Base-by-base conservation (phyloP, 2,797 vertebrate genomes). In the Catharus ustulatus region DNA sequence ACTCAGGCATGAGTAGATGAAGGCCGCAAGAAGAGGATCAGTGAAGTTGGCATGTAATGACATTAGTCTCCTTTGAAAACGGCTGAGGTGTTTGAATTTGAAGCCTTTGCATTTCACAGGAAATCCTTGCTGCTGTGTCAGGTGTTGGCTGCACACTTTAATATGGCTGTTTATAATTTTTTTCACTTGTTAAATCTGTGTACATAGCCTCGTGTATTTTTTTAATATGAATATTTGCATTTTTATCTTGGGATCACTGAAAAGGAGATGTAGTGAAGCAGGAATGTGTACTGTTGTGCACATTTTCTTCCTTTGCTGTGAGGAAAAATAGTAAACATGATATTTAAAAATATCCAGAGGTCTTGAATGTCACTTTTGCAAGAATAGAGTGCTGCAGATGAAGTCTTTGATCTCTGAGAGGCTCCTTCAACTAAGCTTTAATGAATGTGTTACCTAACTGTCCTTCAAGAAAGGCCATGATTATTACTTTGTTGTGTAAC, bases 391-490 rank as follows among this genome's bases (percentile, higher is more conserved):
- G 59, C 91, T 95, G 67, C 76, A 94, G 34, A 36, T 87, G 45
- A 79, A 92, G 66, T 32, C 55, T 97, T 97, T 97, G 93, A 95
- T 96, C 90, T 91, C 29, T 32, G 75, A 93, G 58, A 86, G 43
- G 20, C 40, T 95, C n/a, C 48, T 75, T 82, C 87, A 90, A 22
- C 81, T 78, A 84, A 52, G 55, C 43, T 92, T 84, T 97, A 93
- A 95, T 90, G 81, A 96, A 86, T 71, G 48, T 36, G 72, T 96
- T 96, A 95, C 76, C 87, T 94, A 96, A 95, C 80, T 45, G 76
- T 83, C 86, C 95, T 96, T 95, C 79, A 82, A 57, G 89, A 64
- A 85, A 87, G 76, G 45, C 73, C 26, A 6, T 30, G 64, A 66
- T 91, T 93, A 91, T 93, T 88, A 52, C 66, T 84, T 82, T 48